Evolutionary conservation across 1,140 invertebrate species (phyloP).

Genomic region (Andricus grossulariae): DNA sequence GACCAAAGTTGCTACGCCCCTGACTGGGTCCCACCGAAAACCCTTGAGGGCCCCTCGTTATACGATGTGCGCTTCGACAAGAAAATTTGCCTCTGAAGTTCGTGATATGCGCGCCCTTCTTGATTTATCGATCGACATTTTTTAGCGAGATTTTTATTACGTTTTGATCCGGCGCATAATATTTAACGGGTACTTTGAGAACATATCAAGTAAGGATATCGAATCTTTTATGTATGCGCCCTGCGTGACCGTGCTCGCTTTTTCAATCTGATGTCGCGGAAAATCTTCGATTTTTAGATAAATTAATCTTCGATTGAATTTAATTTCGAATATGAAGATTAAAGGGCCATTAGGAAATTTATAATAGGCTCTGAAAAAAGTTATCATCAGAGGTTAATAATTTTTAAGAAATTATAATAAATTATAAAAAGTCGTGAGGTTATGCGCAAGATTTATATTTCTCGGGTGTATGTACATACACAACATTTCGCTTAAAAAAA

Average conservation of each 20-base stretch:
- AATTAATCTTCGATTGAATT: background rate
- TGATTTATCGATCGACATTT: slow-evolving; percentile 70
- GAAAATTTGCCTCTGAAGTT: slow-evolving; percentile 62
- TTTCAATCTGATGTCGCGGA: background rate
- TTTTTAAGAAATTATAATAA: no score
- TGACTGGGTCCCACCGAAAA: slow-evolving; percentile 36
- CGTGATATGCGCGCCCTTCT: slow-evolving; percentile 38
- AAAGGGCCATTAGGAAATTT: no score
- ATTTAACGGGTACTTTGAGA: slow-evolving; percentile 48
- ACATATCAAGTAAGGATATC: slow-evolving; percentile 9
- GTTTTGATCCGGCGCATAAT: slow-evolving; percentile 63
- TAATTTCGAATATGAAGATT: no score
- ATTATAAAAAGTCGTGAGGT: no score
- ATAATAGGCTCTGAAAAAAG: no score
- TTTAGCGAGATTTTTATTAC: slow-evolving; percentile 66
- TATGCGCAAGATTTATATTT: no score
- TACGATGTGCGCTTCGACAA: slow-evolving; percentile 54
- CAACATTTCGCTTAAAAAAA: no score
- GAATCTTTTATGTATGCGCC: slow-evolving; percentile 19
- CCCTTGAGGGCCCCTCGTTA: slow-evolving; percentile 47
- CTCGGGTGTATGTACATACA: no score
- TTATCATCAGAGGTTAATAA: no score
- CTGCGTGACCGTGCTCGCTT: slow-evolving; percentile 18
- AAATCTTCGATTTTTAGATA: slow-evolving; percentile 3
- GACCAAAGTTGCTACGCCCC: slow-evolving; percentile 35